These are phyloP conservation scores for Pilophorus perplexus DNA, from an alignment of 2,888 invertebrate genomes.

Conservation along the genomic window DNA sequence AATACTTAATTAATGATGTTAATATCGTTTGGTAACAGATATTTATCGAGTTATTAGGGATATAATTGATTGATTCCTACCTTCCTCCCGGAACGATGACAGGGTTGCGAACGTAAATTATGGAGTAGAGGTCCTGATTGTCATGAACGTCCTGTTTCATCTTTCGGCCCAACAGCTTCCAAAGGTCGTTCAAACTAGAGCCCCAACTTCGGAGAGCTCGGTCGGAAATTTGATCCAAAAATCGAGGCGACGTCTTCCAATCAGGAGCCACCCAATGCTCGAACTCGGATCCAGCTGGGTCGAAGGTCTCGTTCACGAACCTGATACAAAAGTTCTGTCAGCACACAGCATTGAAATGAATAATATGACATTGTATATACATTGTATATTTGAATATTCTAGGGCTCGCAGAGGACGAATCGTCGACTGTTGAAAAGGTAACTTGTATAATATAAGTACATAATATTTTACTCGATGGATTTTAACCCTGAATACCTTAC, in stretches of 20 bases:
- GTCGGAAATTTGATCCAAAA: conserved; percentile 70
- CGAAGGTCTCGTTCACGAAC: conserved; percentile 63
- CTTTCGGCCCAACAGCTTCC: conserved; percentile 73
- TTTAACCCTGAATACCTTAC: too few relatives aligned
- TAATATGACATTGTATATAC: too few relatives aligned
- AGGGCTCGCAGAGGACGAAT: too few relatives aligned
- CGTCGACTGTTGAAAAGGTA: too few relatives aligned
- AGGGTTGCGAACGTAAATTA: conserved; percentile 81
- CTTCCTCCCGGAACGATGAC: conserved; percentile 85
- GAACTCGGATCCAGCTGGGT: conserved; percentile 70
- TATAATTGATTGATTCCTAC: neutral
- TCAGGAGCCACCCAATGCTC: conserved; percentile 69
- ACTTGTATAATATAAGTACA: too few relatives aligned
- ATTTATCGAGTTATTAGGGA: neutral
- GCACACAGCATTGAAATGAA: too few relatives aligned
- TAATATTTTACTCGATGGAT: too few relatives aligned
- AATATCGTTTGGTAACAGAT: too few relatives aligned
- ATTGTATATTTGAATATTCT: too few relatives aligned
- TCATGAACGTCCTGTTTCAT: conserved; percentile 69
- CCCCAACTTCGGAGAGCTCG: conserved; percentile 70
- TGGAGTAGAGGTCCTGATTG: conserved; percentile 73
- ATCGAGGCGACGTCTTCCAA: conserved; percentile 71
- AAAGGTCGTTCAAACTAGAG: conserved; percentile 65
- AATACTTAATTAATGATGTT: too few relatives aligned
- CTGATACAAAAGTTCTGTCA: neutral